These are phyloP conservation scores for Diplolepis rosae DNA, from an alignment of 2,888 invertebrate species.

Conservation along the genomic window DNA sequence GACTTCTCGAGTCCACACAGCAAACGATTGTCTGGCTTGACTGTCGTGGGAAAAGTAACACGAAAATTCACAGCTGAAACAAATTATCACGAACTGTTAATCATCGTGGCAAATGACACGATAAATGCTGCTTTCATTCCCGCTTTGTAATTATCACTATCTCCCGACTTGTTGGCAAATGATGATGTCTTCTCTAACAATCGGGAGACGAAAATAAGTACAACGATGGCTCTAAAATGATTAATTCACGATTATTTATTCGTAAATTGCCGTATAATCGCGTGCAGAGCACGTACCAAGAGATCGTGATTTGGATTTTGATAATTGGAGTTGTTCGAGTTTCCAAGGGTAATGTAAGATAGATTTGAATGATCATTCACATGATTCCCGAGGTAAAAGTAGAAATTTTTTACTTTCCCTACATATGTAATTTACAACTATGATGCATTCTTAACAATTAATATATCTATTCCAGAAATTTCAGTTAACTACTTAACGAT, in stretches of 20 bases:
- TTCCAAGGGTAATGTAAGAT: slow-evolving; percentile 59
- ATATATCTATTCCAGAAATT: no score
- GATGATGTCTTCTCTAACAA: background rate
- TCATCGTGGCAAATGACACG: slow-evolving; percentile 12
- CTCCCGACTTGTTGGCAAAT: background rate
- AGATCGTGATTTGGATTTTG: slow-evolving; percentile 49
- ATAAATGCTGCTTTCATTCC: slow-evolving; percentile 1
- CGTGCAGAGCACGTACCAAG: background rate
- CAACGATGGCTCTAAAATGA: background rate
- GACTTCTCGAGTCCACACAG: background rate
- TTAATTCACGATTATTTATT: slow-evolving; percentile 8
- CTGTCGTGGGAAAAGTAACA: slow-evolving; percentile 2
- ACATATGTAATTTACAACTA: no score
- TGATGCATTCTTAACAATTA: no score
- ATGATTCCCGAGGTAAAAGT: no score
- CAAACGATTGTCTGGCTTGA: background rate
- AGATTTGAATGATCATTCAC: slow-evolving; percentile 59
- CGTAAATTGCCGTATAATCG: background rate
- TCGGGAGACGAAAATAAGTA: slow-evolving; percentile 5
- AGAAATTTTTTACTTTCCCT: no score
- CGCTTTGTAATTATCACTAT: slow-evolving; percentile 6
- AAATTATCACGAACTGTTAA: slow-evolving; percentile 2
- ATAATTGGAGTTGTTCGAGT: slow-evolving; percentile 67
- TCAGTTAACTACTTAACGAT: background rate
- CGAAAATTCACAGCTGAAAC: slow-evolving; percentile 9